These are phyloP conservation scores for Scaptomyza pallida DNA, from an alignment of 1,140 invertebrate genomes.

Conservation along the genomic window DNA sequence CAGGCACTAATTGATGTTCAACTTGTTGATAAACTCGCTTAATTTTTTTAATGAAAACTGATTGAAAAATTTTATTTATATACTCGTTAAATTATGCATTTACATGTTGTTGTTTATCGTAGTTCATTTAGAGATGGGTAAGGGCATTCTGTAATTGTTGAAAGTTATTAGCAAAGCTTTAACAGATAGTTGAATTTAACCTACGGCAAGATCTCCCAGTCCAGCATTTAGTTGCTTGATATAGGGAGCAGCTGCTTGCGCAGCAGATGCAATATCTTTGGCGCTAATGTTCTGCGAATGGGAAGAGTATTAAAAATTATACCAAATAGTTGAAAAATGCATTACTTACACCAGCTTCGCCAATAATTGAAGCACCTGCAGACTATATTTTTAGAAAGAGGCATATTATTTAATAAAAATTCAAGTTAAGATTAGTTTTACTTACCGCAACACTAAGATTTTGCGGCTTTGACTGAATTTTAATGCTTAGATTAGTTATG, in stretches of 20 bases:
- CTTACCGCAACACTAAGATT: constrained; percentile 41
- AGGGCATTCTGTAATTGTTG: constrained; percentile 36
- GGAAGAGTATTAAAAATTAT: not conserved
- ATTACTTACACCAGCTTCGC: constrained; percentile 37
- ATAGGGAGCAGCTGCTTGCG: constrained; percentile 45
- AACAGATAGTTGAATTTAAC: constrained; percentile 21
- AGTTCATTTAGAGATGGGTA: constrained; percentile 27
- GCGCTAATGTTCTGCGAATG: constrained; percentile 40
- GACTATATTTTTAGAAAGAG: constrained; percentile 3
- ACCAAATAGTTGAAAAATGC: not conserved
- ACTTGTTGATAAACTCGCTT: constrained; percentile 60
- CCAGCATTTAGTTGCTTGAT: constrained; percentile 34
- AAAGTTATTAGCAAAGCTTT: constrained; percentile 19
- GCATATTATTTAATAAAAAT: not conserved
- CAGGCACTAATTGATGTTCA: constrained; percentile 64
- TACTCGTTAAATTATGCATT: constrained; percentile 20
- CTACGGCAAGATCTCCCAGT: constrained; percentile 45
- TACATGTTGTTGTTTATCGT: not conserved
- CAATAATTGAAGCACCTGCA: constrained; percentile 42
- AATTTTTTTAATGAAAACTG: constrained; percentile 52
- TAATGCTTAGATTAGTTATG: constrained; percentile 35
- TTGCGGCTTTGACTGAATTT: constrained; percentile 8
- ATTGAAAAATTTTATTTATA: constrained; percentile 46
- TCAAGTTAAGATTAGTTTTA: not conserved
- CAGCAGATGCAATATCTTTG: constrained; percentile 47